phyloP scores from a whole-genome alignment of 2,113 vertebrate genomes.

The Notothenia coriiceps region DNA sequence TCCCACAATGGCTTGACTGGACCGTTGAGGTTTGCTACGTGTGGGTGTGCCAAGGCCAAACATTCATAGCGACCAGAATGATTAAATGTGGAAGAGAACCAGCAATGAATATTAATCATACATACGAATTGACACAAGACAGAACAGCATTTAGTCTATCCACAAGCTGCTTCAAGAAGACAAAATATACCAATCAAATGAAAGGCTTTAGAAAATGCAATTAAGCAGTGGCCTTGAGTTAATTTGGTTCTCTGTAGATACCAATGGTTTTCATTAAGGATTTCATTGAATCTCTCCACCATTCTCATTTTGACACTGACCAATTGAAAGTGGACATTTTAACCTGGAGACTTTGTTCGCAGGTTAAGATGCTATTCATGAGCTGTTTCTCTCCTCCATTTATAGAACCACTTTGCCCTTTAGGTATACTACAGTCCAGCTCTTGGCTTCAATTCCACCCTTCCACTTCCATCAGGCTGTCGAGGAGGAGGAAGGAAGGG shows the following conservation, averaged over 20 bases:
- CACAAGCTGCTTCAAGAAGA: constrained; percentile 40
- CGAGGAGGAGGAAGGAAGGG: not conserved
- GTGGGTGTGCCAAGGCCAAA: constrained; percentile 72
- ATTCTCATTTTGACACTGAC: constrained; percentile 69
- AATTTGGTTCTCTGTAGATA: constrained; percentile 77
- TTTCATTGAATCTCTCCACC: constrained; percentile 61
- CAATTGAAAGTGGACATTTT: constrained; percentile 57
- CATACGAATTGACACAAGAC: constrained; percentile 51
- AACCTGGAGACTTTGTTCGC: constrained; percentile 56
- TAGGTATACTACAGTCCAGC: constrained; percentile 48
- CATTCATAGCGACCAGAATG: constrained; percentile 65
- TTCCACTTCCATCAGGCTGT: constrained; percentile 53
- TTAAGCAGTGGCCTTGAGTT: constrained; percentile 68
- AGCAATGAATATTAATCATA: constrained; percentile 73
- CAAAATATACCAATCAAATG: constrained; percentile 70
- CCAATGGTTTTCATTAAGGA: constrained; percentile 73
- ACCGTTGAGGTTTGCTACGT: constrained; percentile 43
- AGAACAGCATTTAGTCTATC: constrained; percentile 49
- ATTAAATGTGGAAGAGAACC: constrained; percentile 64
- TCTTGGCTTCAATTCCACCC: constrained; percentile 62
- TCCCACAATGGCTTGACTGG: constrained; percentile 56
- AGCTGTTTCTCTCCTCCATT: constrained; percentile 63
- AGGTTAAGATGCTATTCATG: constrained; percentile 69
- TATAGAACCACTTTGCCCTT: constrained; percentile 65
- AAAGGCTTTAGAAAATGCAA: constrained; percentile 75